A percentile compares a stretch with the other conserved stretches of the same genome.
These are phyloP conservation scores for Eudemis profundana DNA, from an alignment of 2,888 invertebrate genomes.

Conservation along the genomic window DNA sequence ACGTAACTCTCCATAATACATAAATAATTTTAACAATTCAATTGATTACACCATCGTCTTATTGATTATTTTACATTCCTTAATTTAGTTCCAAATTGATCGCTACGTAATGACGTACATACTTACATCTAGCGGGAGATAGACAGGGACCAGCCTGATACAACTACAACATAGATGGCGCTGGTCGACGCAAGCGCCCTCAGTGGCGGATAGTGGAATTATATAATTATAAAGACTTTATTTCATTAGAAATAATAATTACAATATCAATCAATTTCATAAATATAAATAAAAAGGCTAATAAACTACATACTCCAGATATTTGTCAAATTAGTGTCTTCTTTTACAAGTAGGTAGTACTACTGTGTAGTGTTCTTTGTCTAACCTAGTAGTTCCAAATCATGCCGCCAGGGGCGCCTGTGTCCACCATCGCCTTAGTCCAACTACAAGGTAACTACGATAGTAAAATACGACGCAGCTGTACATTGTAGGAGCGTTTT, in stretches of 20 bases:
- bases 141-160: constrained; percentile 79
- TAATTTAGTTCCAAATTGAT: constrained; percentile 57
- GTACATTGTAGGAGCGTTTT: constrained; percentile 17
- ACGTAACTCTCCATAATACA: constrained; percentile 81
- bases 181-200: constrained; percentile 23
- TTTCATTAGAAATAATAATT: too few relatives aligned
- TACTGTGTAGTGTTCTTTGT: too few relatives aligned
- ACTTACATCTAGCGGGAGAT: constrained; percentile 59
- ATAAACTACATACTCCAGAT: too few relatives aligned
- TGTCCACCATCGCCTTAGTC: constrained; percentile 1
- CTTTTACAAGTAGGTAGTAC: too few relatives aligned
- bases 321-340: too few relatives aligned
- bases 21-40: constrained; percentile 82
- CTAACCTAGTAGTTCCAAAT: neutral
- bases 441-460: constrained; percentile 38
- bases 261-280: too few relatives aligned
- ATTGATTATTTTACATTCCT: constrained; percentile 58
- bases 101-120: constrained; percentile 51
- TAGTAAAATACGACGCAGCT: constrained; percentile 28
- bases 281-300: too few relatives aligned
- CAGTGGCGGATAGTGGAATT: constrained; percentile 5
- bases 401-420: constrained; percentile 5
- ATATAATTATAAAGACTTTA: too few relatives aligned
- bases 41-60: constrained; percentile 71
- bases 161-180: constrained; percentile 59